A percentile compares a stretch with the other conserved stretches of the same genome.
phyloP scores from a whole-genome alignment of 2,797 vertebrate genomes.

The Artibeus lituratus region DNA sequence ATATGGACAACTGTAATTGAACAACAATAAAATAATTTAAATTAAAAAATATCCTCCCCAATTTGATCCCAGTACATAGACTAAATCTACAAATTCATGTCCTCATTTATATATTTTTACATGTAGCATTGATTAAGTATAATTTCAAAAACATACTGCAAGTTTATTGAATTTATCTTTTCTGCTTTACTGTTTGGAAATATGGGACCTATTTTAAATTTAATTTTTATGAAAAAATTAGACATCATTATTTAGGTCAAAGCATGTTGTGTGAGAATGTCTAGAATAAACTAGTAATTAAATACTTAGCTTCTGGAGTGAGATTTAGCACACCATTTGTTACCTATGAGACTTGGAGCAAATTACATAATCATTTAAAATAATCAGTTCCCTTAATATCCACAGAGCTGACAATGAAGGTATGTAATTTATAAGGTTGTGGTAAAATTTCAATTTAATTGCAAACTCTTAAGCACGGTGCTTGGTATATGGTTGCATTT shows the following conservation, averaged over 20 bases:
- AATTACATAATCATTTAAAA: not conserved
- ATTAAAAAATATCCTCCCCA: not conserved
- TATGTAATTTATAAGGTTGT: not conserved
- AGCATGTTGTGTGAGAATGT: not conserved
- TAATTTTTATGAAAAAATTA: not conserved
- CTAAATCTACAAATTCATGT: not conserved
- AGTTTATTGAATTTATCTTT: not conserved
- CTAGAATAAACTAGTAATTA: not conserved
- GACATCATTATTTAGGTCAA: not conserved
- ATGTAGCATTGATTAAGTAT: not conserved
- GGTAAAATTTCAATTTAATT: not conserved
- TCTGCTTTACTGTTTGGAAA: not conserved
- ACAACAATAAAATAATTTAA: no score
- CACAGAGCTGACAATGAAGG: not conserved
- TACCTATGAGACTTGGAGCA: not conserved
- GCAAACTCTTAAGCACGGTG: not conserved
- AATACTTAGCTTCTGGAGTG: not conserved
- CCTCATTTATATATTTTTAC: not conserved
- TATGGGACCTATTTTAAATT: not conserved
- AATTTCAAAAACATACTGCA: not conserved
- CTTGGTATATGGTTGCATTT: not conserved
- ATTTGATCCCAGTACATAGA: not conserved
- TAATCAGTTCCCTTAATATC: not conserved
- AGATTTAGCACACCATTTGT: not conserved
- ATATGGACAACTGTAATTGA: no score